These are phyloP conservation scores for Stenoptilia bipunctidactyla DNA, from an alignment of 2,888 invertebrate species.

Conservation along the genomic window DNA sequence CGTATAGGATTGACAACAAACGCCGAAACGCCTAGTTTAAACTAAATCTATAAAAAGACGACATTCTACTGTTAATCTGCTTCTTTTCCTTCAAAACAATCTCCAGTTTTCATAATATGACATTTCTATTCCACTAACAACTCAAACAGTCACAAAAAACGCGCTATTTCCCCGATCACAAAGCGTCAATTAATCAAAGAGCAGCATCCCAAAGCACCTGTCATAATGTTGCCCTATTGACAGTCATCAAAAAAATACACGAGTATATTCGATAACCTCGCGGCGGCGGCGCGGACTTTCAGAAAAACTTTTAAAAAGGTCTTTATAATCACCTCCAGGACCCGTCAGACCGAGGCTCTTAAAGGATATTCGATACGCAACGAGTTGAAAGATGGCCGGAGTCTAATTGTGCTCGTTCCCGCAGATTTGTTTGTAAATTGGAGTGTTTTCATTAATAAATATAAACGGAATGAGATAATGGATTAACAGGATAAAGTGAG, in stretches of 20 bases:
- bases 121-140: too few relatives aligned
- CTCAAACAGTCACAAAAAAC: not conserved
- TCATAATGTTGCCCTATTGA: slow-evolving; percentile 22
- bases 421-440: slow-evolving; percentile 13
- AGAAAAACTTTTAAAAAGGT: slow-evolving; percentile 15
- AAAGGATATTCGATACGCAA: slow-evolving; percentile 21
- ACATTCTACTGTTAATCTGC: too few relatives aligned
- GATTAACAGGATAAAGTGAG: too few relatives aligned
- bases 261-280: slow-evolving; percentile 3
- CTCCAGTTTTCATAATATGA: too few relatives aligned
- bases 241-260: slow-evolving; percentile 17
- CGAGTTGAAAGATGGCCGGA: slow-evolving; percentile 18
- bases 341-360: slow-evolving; percentile 14
- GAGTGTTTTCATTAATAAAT: slow-evolving; percentile 10
- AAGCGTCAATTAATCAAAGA: slow-evolving; percentile 1
- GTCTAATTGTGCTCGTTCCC: slow-evolving; percentile 22
- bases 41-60: too few relatives aligned
- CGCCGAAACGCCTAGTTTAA: too few relatives aligned
- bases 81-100: too few relatives aligned
- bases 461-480: too few relatives aligned
- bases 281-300: slow-evolving; percentile 15
- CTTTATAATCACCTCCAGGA: slow-evolving; percentile 9
- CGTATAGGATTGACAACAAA: too few relatives aligned
- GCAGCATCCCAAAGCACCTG: slow-evolving; percentile 13
- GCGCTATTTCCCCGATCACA: slow-evolving; percentile 14